These are phyloP conservation scores for Nephrotoma flavescens DNA, from an alignment of 2,888 invertebrate genomes.

Conservation along the genomic window DNA sequence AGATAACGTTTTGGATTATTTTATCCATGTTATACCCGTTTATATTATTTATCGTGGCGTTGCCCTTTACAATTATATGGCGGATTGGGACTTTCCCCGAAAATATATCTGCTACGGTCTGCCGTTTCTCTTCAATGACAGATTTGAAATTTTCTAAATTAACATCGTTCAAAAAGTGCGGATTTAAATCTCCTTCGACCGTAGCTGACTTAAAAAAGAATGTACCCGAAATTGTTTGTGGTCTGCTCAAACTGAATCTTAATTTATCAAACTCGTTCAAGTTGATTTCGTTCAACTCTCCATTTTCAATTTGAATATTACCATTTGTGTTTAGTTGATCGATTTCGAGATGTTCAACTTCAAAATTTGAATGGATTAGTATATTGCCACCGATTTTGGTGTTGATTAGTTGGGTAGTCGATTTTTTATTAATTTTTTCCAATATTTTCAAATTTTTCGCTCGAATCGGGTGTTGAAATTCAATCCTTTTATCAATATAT, in stretches of 20 bases:
- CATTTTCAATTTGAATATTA: constrained; percentile 24
- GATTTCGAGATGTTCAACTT: constrained; percentile 18
- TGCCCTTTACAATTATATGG: constrained; percentile 24
- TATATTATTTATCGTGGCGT: constrained; percentile 22
- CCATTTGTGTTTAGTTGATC: constrained; percentile 23
- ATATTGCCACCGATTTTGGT: constrained; percentile 20
- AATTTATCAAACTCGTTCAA: constrained; percentile 22
- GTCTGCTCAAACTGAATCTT: constrained; percentile 23
- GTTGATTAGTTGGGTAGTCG: constrained; percentile 17
- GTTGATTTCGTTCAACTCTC: constrained; percentile 22
- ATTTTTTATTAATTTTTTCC: constrained; percentile 23
- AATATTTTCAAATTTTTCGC: constrained; percentile 23
- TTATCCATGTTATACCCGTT: constrained; percentile 21
- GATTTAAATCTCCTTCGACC: constrained; percentile 22
- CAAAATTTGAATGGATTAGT: constrained; percentile 21
- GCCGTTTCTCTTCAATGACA: constrained; percentile 20
- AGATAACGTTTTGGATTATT: constrained; percentile 26
- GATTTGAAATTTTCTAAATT: constrained; percentile 20
- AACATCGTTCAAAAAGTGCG: constrained; percentile 28
- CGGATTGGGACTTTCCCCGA: constrained; percentile 30
- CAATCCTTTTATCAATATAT: constrained; percentile 25
- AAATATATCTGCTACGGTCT: constrained; percentile 24
- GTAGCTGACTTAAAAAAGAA: constrained; percentile 23
- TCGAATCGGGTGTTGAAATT: constrained; percentile 20
- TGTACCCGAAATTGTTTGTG: constrained; percentile 20